phyloP scores from a whole-genome alignment of 2,797 vertebrate species.

The Muraenolepis orangiensis region DNA sequence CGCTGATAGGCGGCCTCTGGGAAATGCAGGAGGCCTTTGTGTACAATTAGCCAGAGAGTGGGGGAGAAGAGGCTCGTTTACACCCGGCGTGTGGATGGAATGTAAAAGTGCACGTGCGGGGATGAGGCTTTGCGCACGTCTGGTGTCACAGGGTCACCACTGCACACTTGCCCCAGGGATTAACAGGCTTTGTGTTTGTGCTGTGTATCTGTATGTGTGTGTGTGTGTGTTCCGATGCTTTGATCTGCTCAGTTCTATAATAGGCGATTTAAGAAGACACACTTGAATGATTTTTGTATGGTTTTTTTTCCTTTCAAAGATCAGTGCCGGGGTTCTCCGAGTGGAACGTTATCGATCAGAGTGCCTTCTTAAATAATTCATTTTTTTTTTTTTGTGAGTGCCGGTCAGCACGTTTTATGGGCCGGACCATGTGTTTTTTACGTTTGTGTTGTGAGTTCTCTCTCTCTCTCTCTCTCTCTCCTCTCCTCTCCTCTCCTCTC shows the following conservation, averaged over 20 bases:
- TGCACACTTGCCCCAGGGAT: background rate
- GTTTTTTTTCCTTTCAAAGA: too few species aligned
- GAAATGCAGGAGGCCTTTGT: background rate
- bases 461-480: background rate
- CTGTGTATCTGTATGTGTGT: slow-evolving; percentile 5
- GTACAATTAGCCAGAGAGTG: slow-evolving; percentile 9
- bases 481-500: slow-evolving; percentile 17
- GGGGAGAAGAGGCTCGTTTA: slow-evolving; percentile 18
- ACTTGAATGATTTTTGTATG: background rate
- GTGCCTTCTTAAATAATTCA: slow-evolving; percentile 1
- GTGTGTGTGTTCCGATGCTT: slow-evolving; percentile 25
- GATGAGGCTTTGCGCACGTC: background rate
- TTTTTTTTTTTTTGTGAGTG: too few species aligned
- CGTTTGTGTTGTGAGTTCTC: background rate
- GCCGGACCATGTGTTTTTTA: background rate
- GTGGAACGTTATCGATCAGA: slow-evolving; percentile 1
- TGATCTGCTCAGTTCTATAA: slow-evolving; percentile 24
- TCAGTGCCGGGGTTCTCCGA: background rate
- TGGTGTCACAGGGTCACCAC: slow-evolving; percentile 24
- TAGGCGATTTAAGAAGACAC: slow-evolving; percentile 13
- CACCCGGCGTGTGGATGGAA: background rate
- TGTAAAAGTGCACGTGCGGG: background rate
- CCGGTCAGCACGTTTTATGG: background rate
- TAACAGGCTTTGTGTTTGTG: slow-evolving; percentile 8
- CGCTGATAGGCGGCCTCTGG: slow-evolving; percentile 18